These are phyloP conservation scores for Micropoecilia bifurca DNA, from an alignment of 2,797 vertebrate species.

Conservation along the genomic window DNA sequence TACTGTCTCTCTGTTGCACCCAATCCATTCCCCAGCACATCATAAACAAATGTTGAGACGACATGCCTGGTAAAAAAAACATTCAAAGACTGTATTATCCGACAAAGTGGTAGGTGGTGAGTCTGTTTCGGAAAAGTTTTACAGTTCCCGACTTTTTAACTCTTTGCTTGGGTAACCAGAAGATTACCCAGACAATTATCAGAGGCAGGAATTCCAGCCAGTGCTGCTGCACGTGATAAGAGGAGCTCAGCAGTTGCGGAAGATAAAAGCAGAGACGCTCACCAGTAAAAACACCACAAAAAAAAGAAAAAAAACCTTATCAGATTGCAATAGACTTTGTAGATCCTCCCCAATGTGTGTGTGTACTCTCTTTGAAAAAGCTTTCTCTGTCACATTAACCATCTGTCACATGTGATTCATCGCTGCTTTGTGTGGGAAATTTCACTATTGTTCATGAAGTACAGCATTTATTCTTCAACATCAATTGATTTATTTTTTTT, in stretches of 20 bases:
- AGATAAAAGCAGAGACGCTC: conserved; percentile 79
- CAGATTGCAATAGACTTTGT: conserved; percentile 79
- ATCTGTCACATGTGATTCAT: conserved; percentile 52
- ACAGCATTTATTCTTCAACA: conserved; percentile 38
- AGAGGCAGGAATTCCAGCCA: conserved; percentile 77
- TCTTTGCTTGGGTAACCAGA: conserved; percentile 56
- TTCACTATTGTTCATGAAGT: background rate
- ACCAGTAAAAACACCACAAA: conserved; percentile 72
- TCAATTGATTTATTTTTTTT: conserved; percentile 45
- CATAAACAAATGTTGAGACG: conserved; percentile 23
- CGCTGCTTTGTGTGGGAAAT: conserved; percentile 44
- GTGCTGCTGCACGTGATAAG: conserved; percentile 77
- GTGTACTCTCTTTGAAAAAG: conserved; percentile 71
- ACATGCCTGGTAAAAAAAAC: conserved; percentile 1
- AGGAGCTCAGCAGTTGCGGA: conserved; percentile 61
- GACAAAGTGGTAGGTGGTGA: conserved; percentile 1
- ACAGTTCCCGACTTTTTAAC: conserved; percentile 52
- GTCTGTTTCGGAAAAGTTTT: conserved; percentile 38
- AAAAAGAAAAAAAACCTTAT: conserved; percentile 58
- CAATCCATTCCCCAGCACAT: conserved; percentile 21
- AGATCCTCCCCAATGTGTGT: conserved; percentile 71
- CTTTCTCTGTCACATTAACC: conserved; percentile 67
- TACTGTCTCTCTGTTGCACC: conserved; percentile 7
- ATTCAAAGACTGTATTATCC: conserved; percentile 11
- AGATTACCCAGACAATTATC: conserved; percentile 73